A percentile compares a stretch with the other conserved stretches of the same genome.
Evolutionary conservation across 2,888 invertebrate genomes (phyloP).

Genomic region (Ligdia adustata): DNA sequence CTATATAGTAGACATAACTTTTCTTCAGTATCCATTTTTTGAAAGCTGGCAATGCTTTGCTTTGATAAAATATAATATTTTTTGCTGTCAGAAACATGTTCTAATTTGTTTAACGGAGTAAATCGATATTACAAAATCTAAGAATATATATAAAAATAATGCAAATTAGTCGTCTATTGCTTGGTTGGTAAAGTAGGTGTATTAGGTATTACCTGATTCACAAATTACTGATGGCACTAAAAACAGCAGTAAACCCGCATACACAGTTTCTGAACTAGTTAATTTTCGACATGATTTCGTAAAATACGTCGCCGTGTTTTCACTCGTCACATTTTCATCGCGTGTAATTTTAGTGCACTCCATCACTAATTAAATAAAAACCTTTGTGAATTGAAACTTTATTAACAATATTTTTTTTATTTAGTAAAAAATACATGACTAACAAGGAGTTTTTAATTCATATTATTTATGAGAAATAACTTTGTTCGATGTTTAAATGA

Average conservation of each 20-base stretch:
- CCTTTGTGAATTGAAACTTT: neutral
- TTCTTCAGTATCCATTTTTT: too few relatives aligned
- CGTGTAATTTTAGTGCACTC: slow-evolving; percentile 35
- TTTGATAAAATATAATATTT: too few relatives aligned
- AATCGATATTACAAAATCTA: too few relatives aligned
- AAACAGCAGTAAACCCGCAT: slow-evolving; percentile 68
- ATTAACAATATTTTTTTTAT: neutral
- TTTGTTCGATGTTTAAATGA: slow-evolving; percentile 42
- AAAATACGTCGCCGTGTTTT: slow-evolving; percentile 42
- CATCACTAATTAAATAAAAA: slow-evolving; percentile 35
- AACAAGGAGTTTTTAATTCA: slow-evolving; percentile 2
- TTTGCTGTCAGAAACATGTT: too few relatives aligned
- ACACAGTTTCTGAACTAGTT: slow-evolving; percentile 46
- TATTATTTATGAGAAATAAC: slow-evolving; percentile 14
- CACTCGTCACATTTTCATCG: slow-evolving; percentile 33
- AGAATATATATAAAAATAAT: too few relatives aligned
- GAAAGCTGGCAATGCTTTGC: too few relatives aligned
- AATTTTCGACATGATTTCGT: slow-evolving; percentile 55
- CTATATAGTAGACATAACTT: too few relatives aligned
- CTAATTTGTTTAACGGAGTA: too few relatives aligned
- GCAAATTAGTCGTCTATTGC: too few relatives aligned
- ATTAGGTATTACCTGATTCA: slow-evolving; percentile 56
- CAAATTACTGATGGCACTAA: slow-evolving; percentile 64
- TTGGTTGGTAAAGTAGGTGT: too few relatives aligned
- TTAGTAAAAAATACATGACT: slow-evolving; percentile 1